Evolutionary conservation across 2,888 invertebrate genomes (phyloP), one percentile per base, ranked within the genome.

Genomic region (Drosophila borborema): DNA sequence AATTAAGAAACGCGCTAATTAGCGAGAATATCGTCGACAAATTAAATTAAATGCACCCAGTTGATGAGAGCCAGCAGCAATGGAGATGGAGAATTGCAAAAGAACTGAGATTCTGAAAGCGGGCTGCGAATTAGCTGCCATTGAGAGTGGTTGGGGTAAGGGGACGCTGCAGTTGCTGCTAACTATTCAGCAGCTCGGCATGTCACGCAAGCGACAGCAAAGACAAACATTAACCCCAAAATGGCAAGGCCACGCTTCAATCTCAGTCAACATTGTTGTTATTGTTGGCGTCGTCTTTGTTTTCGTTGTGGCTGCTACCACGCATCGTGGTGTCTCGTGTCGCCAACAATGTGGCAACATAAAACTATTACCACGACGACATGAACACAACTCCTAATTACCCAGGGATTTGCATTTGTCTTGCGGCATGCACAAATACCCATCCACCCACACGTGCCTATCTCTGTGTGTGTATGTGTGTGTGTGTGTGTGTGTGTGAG

Each of bases 341-440:
- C 77, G 85, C 80, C 80, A 82, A 89, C 89, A 89, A 89, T 84
- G 86, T 88, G 85, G 83, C 80, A 89, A 85, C 89, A 86, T 87
- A 89, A 87, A 89, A 88, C 89, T 89, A 85, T 89, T 87, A 87
- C 83, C 83, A 87, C 82, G 80, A 76, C 79, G 89, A 85, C 90
- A 91, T 89, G 90, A 90, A 87, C 90, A 84, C 90, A 89, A 83
- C 82, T 90, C 90, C 89, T 91, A 91, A 91, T 91, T 91, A 90
- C 90, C 90, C 80, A 82, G 80, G 88, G 91, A 91, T 91, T 90
- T 91, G 89, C 91, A 91, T 90, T 87, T 89, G 87, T 85, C 81
- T 83, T 80, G 73, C 51, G 78, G 62, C 68, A 69, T 74, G 76
- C 72, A 76, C 48, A 72, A 55, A 59, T 56, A 56, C 31, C 31